phyloP scores from a whole-genome alignment of 1,140 invertebrate genomes.

The Zaprionus camerounensis region DNA sequence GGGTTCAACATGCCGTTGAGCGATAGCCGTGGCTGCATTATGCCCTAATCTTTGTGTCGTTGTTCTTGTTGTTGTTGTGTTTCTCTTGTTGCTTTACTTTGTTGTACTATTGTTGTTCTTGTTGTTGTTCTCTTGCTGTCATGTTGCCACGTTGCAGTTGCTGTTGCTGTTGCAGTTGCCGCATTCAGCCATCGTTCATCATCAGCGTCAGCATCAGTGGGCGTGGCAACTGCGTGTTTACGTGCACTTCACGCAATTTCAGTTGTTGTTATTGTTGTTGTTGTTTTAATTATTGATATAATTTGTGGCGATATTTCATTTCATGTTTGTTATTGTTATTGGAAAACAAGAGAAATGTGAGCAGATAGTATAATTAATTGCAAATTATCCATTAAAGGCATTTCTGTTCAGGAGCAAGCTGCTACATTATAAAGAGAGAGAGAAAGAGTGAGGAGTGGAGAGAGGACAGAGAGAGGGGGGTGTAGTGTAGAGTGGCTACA shows the following conservation, averaged over 20 bases:
- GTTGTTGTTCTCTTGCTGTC: slow-evolving; percentile 47
- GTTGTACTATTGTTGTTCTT: slow-evolving; percentile 26
- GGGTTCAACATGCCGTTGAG: slow-evolving; percentile 80
- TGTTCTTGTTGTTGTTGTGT: slow-evolving; percentile 27
- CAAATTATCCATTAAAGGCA: slow-evolving; percentile 61
- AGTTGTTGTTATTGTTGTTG: not conserved
- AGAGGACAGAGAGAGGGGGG: slow-evolving; percentile 20
- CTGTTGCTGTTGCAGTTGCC: not conserved
- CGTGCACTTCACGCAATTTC: not conserved
- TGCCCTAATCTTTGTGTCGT: slow-evolving; percentile 51
- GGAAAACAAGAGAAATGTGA: slow-evolving; percentile 56
- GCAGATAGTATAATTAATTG: slow-evolving; percentile 64
- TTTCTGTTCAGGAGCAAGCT: slow-evolving; percentile 17
- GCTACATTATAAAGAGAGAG: slow-evolving; percentile 3
- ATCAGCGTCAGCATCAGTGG: slow-evolving; percentile 47
- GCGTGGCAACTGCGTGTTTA: slow-evolving; percentile 31
- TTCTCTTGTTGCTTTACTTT: slow-evolving; percentile 30
- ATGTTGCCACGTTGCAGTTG: slow-evolving; percentile 32
- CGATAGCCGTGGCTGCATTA: slow-evolving; percentile 81
- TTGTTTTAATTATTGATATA: not conserved
- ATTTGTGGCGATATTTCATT: slow-evolving; percentile 32
- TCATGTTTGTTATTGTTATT: slow-evolving; percentile 28
- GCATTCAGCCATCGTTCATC: slow-evolving; percentile 59
- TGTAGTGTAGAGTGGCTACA: slow-evolving; percentile 50
- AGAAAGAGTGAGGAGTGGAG: not conserved